Evolutionary conservation across 2,797 vertebrate genomes (phyloP), one percentile per base, ranked within the genome.

Genomic region (Rachycentron canadum): DNA sequence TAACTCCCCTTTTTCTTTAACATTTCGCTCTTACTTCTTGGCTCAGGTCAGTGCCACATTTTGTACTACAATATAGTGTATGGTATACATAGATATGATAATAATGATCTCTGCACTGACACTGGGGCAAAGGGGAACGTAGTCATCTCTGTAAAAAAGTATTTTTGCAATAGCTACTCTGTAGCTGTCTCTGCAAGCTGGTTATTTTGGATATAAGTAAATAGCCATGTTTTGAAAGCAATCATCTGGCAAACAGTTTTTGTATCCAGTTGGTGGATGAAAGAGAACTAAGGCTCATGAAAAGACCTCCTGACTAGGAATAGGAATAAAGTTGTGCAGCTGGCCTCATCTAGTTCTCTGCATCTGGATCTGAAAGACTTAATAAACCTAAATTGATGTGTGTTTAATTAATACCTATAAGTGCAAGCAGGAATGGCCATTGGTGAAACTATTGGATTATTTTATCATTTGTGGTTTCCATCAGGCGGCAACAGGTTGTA

Each of bases 191-290:
- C 59, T 68, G 55, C 36, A 45, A 17, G 49, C 45, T 58, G 63
- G 76, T 60, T 83, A 81, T 85, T 79, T 88, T 88, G 66, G 82
- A 80, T 47, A 36, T 67, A 3, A 73, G 77, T 78, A 78, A 86
- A 84, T 68, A 84, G 41, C 23, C 38, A 14, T 87, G 76, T 85
- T 88, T 88, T 47, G 49, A 77, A 72, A 86, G 87, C 82, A 89
- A 79, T 89, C 65, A 84, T 71, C 66, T 50, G 68, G 58, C 68
- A 80, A 75, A 79, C 71, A 79, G 21, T 38, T 64, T 64, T 55
- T 70, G 55, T 45, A 76, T 58, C 60, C 62, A 47, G 62, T 30
- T 60, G 69, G 26, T 69, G 34, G 69, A 64, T 73, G 72, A 85
- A 85, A 74, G 79, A 32, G 10, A 40, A 65, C 52, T 69, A 78